A percentile compares a stretch with the other conserved stretches of the same genome.
These are phyloP conservation scores for Notarius quadriscutis DNA, from an alignment of 2,113 vertebrate species.

Conservation along the genomic window DNA sequence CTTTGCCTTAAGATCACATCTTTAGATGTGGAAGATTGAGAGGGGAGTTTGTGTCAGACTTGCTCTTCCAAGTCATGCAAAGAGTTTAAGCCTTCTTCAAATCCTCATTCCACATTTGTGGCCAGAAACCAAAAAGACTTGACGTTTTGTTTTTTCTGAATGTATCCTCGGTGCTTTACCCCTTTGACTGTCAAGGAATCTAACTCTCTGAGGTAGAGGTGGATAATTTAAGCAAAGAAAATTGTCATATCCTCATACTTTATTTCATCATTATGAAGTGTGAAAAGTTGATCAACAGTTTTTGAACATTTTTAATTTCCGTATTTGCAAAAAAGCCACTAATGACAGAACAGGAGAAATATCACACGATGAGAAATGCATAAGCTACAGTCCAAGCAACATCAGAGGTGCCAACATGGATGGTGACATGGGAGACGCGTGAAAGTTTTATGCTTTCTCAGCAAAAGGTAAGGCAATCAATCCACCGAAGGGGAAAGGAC, in stretches of 20 bases:
- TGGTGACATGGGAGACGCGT: background rate
- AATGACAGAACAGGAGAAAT: background rate
- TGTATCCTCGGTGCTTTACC: slow-evolving; percentile 18
- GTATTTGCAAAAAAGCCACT: background rate
- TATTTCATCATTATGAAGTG: background rate
- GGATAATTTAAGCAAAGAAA: background rate
- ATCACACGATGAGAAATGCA: background rate
- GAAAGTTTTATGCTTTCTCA: background rate
- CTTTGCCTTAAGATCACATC: background rate
- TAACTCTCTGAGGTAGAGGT: background rate
- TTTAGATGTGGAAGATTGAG: background rate
- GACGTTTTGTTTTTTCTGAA: background rate
- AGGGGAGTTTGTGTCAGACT: background rate
- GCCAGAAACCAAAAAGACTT: background rate
- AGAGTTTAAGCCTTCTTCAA: background rate
- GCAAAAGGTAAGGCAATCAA: too few species aligned
- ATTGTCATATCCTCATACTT: background rate
- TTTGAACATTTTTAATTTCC: background rate
- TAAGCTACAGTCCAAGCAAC: background rate
- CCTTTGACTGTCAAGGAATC: background rate
- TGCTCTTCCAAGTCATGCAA: background rate
- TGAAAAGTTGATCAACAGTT: background rate
- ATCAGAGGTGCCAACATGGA: background rate
- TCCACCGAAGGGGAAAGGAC: background rate
- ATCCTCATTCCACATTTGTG: background rate